Evolutionary conservation across 2,113 vertebrate species (phyloP).

Genomic region (Platysteira castanea): DNA sequence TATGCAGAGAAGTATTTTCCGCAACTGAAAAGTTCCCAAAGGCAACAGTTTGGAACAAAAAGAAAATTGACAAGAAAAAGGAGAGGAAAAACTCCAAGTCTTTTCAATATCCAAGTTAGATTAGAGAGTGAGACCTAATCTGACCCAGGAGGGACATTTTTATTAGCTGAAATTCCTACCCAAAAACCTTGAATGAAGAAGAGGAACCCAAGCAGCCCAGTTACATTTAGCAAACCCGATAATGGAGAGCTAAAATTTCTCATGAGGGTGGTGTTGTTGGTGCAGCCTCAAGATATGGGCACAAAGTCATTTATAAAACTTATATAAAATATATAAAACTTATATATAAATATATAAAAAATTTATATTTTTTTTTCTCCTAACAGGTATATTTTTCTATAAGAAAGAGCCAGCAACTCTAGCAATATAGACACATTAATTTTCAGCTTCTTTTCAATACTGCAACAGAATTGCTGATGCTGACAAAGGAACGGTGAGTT

Average conservation of each 20-base stretch:
- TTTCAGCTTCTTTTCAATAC: not conserved
- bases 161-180: not conserved
- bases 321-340: not conserved
- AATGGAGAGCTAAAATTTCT: not conserved
- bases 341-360: too few relatives aligned
- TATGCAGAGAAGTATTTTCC: not conserved
- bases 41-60: not conserved
- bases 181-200: not conserved
- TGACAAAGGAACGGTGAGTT: not conserved
- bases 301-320: not conserved
- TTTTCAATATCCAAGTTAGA: not conserved
- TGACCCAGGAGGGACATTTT: not conserved
- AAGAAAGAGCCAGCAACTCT: not conserved
- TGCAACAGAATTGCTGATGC: not conserved
- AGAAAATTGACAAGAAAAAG: not conserved
- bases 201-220: not conserved
- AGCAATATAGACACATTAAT: not conserved
- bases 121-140: not conserved
- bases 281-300: not conserved
- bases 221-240: not conserved
- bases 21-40: not conserved
- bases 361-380: not conserved
- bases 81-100: not conserved
- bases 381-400: not conserved
- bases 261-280: rapidly evolving